These are phyloP conservation scores for Ceratosolen solmsi DNA, from an alignment of 1,140 invertebrate genomes.

Conservation along the genomic window DNA sequence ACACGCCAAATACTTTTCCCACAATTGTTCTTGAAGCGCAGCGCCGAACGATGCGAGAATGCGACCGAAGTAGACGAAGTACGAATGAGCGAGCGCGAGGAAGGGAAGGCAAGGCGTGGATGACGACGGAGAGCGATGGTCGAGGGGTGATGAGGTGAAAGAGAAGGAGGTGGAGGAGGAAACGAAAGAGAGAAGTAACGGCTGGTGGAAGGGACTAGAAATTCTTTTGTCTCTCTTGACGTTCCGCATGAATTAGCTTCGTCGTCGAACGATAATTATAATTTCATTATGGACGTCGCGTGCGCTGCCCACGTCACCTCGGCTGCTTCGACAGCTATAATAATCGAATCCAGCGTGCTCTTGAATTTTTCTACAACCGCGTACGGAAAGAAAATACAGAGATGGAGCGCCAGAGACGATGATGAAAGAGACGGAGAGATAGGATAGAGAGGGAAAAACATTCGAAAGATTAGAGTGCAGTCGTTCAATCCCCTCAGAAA, in stretches of 20 bases:
- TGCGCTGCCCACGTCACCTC: background rate
- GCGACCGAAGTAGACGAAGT: no score
- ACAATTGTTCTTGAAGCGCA: conserved; percentile 11
- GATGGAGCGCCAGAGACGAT: background rate
- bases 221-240: conserved; percentile 23
- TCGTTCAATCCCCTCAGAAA: background rate
- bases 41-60: background rate
- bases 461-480: background rate
- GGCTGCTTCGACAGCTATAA: conserved; percentile 4
- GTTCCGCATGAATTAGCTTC: conserved; percentile 23
- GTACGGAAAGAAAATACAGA: background rate
- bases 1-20: conserved; percentile 31
- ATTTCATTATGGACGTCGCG: conserved; percentile 20
- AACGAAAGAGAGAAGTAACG: background rate
- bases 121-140: background rate
- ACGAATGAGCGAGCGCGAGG: background rate
- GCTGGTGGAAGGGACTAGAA: background rate
- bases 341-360: conserved; percentile 2
- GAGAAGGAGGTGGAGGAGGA: background rate
- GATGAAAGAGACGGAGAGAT: background rate
- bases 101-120: background rate
- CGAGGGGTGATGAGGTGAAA: background rate
- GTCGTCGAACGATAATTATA: conserved; percentile 14
- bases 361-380: background rate
- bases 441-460: background rate